Evolutionary conservation across 1,140 invertebrate genomes (phyloP).

Genomic region (Lethrus apterus): DNA sequence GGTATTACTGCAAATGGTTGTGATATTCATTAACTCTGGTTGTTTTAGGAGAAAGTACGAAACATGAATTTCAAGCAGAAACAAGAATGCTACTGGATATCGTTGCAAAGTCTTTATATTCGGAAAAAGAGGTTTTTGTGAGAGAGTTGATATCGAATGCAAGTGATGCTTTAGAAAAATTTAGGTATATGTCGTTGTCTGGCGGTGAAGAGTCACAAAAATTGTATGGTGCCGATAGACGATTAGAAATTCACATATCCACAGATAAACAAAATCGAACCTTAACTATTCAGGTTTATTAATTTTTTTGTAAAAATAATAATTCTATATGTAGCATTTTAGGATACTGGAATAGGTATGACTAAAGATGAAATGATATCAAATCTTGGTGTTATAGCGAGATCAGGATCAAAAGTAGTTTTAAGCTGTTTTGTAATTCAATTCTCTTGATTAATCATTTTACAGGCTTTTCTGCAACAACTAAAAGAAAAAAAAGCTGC

Average conservation of each 20-base stretch:
- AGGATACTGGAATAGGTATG: constrained; percentile 93
- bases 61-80: constrained; percentile 92
- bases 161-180: constrained; percentile 93
- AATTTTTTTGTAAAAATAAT: constrained; percentile 14
- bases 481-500: constrained; percentile 62
- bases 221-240: constrained; percentile 47
- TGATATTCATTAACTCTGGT: not conserved
- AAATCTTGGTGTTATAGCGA: constrained; percentile 91
- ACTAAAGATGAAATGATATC: constrained; percentile 83
- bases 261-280: constrained; percentile 82
- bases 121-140: constrained; percentile 96
- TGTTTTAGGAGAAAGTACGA: constrained; percentile 43
- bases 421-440: not conserved
- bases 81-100: constrained; percentile 93
- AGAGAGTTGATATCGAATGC: constrained; percentile 94
- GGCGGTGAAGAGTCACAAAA: constrained; percentile 35
- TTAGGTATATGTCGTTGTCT: constrained; percentile 62
- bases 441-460: not conserved
- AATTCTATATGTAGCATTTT: constrained; percentile 8
- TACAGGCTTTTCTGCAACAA: constrained; percentile 73
- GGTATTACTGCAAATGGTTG: constrained; percentile 35
- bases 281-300: constrained; percentile 83
- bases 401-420: constrained; percentile 91
- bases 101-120: constrained; percentile 94
- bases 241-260: constrained; percentile 80